Base-by-base conservation (phyloP, 2,888 invertebrate genomes). In the Apamea monoglypha region DNA sequence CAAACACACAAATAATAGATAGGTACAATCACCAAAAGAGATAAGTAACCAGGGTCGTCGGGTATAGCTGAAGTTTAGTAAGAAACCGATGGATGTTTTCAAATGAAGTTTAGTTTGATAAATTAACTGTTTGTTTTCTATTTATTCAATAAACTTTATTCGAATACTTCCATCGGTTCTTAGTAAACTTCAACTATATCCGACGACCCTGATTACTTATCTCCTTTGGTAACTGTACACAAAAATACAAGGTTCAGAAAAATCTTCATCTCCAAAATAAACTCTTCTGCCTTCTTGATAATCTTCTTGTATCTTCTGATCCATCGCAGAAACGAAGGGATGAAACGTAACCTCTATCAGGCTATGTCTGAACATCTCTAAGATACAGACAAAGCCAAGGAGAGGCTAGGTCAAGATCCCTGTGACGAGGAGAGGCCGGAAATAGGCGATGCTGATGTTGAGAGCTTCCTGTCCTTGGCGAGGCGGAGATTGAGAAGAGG, bases 331-430 rank as follows among this genome's bases (percentile, higher is more conserved):
- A 73, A 82, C 83, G 89, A 92, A 92, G 93, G 96, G 95, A 94
- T 90, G 92, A 95, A 96, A 97, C 97, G 97, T 97, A 97, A 97
- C 97, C 97, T 97, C 97, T 97, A 96, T 95, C 95, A 97, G 97
- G 97, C 97, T 97, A 97, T 97, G 97, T 97, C 97, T 97, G 97
- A 97, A 92, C 91, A 92, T 92, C 89, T 86, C 40, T 87, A 90
- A 91, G 92, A 95, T 91, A 97, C 97, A 97, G 97, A 97, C 97
- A 97, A 97, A 97, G 97, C 97, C 97, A 97, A 97, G 97, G 97
- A 97, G 97, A 97, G 97, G 97, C 97, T 97, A 97, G 95, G 97
- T 96, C 95, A 95, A 94, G 77, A 90, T 94, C 95, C 96, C 94
- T 82, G 61, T 74, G 70, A 47, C 2, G 79, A 80, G 76, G 16